Percentiles rank a stretch among this genome's conserved stretches.
These are phyloP conservation scores for Psylliodes chrysocephalus DNA, from an alignment of 2,888 invertebrate genomes.

Conservation along the genomic window DNA sequence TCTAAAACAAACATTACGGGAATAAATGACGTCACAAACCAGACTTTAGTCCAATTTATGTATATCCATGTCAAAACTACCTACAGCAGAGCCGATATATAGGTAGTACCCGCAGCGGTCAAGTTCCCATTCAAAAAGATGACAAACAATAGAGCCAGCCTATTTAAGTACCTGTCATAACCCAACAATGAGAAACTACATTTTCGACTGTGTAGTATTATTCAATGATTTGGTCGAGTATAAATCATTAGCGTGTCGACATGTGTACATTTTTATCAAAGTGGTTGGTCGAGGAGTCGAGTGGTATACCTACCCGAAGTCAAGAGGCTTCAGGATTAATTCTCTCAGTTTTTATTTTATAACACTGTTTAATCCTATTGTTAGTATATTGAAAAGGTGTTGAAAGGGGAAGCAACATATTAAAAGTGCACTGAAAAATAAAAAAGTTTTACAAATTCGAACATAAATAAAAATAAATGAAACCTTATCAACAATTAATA, in stretches of 20 bases:
- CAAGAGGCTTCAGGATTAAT: constrained; percentile 18
- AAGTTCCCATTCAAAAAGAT: constrained; percentile 38
- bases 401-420: too few relatives aligned
- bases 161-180: constrained; percentile 39
- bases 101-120: constrained; percentile 25
- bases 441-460: too few relatives aligned
- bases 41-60: constrained; percentile 1
- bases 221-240: constrained; percentile 36
- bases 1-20: background rate
- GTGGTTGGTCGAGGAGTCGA: constrained; percentile 24
- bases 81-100: constrained; percentile 26
- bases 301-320: constrained; percentile 7
- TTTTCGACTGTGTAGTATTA: constrained; percentile 35
- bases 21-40: background rate
- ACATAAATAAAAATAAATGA: too few relatives aligned
- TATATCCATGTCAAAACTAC: constrained; percentile 21
- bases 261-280: constrained; percentile 34
- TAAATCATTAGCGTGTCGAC: constrained; percentile 39
- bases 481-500: too few relatives aligned
- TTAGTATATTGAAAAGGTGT: background rate
- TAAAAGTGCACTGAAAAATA: too few relatives aligned
- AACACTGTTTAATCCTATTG: constrained; percentile 3
- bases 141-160: constrained; percentile 38
- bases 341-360: constrained; percentile 5
- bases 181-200: constrained; percentile 32